Evolutionary conservation across 1,140 invertebrate genomes (phyloP), one percentile per base, ranked within the genome.

Genomic region (Hesperophylax magnus): DNA sequence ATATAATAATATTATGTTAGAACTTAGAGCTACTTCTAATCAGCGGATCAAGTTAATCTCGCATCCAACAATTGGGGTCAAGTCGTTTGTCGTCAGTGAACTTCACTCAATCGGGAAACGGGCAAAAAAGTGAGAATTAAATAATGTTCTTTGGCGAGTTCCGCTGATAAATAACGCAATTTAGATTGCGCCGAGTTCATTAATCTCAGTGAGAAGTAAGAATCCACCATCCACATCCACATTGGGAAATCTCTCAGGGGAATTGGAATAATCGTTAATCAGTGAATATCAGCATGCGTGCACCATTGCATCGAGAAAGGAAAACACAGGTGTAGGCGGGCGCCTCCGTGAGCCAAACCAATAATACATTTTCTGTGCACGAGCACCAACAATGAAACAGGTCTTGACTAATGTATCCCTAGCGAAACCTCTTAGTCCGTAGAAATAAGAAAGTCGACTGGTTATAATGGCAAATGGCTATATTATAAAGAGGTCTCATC

Each of bases 401-500:
- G 34, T 14, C 65, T 39, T 9, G 34, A 34, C 58, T 61, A 52
- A 69, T 39, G 39, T 69, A 17, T 69, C 3, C n/a, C 65, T 47
- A 34, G 60, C 60, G 60, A 61, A 61, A 61, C 22, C 24, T 22
- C 60, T 61, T 14, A 15, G 60, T 15, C 20, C 1, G 22, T 61
- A 39, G 20, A n/a, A 14, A 53, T n/a, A 72, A 72, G 69, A 72
- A 72, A 72, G 69, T 72, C 5, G 69, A 20, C 69, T 14, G n/a
- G 17, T 39, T 39, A n/a, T 9, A 22, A 47, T 47, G 39, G 39
- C 39, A 47, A 72, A 53, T 54, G 69, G 18, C 69, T 31, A 67
- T 67, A 67, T 72, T 20, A 72, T 20, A 72, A n/a, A 20, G 24
- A 20, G 52, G 69, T 72, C n/a, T 56, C 69, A 54, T 72, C 69